A percentile compares a stretch with the other conserved stretches of the same genome.
These are phyloP conservation scores for Ischnura elegans DNA, from an alignment of 2,888 invertebrate genomes.

Conservation along the genomic window DNA sequence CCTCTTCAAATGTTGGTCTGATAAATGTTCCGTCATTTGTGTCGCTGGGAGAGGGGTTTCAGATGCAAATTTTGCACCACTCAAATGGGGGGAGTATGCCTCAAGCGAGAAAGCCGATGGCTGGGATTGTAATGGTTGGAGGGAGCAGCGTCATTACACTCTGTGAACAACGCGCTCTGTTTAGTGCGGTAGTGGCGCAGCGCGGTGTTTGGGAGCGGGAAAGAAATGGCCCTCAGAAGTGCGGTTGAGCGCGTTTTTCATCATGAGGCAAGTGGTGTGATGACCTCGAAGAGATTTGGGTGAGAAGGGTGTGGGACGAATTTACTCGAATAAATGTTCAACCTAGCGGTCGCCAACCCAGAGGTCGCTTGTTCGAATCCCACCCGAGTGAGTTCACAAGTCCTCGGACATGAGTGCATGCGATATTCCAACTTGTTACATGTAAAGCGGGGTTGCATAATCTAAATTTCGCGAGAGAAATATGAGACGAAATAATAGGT, in stretches of 20 bases:
- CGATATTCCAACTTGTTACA: too few species aligned
- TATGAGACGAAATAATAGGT: too few species aligned
- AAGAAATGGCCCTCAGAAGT: not conserved
- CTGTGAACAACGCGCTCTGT: not conserved
- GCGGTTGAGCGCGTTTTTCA: not conserved
- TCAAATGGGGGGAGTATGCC: not conserved
- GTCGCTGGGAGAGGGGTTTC: not conserved
- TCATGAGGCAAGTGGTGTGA: not conserved
- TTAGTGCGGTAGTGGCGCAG: not conserved
- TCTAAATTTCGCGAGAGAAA: too few species aligned
- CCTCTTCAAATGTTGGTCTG: not conserved
- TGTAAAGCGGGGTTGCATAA: too few species aligned
- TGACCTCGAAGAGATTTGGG: not conserved
- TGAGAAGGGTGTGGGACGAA: too few species aligned
- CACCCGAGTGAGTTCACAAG: too few species aligned
- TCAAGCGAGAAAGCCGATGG: not conserved
- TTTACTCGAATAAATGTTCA: too few species aligned
- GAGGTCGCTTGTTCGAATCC: too few species aligned
- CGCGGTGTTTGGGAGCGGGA: not conserved
- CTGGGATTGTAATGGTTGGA: not conserved
- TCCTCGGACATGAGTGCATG: too few species aligned
- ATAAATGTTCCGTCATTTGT: conserved; percentile 16
- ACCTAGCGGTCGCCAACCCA: too few species aligned
- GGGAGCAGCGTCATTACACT: not conserved
- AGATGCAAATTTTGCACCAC: not conserved